Percentiles rank a stretch among this genome's conserved stretches.
Conservation (phyloP, 1,140 invertebrate species). For the Sinella curviseta region DNA sequence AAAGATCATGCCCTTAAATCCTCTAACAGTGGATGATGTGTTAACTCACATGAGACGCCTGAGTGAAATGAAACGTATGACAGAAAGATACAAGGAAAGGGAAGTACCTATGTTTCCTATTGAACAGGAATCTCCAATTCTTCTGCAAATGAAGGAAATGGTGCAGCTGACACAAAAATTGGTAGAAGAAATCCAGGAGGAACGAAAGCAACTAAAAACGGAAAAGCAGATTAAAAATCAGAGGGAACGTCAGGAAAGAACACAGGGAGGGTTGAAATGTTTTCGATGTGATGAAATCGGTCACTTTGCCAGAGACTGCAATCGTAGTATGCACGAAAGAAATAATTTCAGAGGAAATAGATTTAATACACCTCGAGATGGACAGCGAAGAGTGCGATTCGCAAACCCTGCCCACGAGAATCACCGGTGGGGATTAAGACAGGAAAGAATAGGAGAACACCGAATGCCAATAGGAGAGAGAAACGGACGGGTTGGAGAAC, state of each 20-base stretch:
- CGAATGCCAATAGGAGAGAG: too few species aligned
- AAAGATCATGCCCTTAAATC: not conserved
- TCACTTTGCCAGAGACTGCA: not conserved
- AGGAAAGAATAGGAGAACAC: too few species aligned
- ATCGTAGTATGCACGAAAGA: not conserved
- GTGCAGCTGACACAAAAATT: not conserved
- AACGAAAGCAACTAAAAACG: not conserved
- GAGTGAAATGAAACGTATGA: not conserved
- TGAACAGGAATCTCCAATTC: not conserved
- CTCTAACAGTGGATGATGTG: not conserved
- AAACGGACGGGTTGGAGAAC: not conserved
- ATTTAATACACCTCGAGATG: not conserved
- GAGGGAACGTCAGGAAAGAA: not conserved
- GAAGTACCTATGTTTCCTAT: not conserved
- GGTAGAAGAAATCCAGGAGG: not conserved
- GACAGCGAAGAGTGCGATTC: not conserved
- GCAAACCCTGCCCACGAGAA: too few species aligned
- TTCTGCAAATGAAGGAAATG: not conserved
- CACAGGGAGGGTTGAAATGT: not conserved
- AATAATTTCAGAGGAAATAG: too few species aligned
- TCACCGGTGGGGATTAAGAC: too few species aligned
- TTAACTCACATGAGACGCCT: not conserved
- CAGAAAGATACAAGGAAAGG: not conserved
- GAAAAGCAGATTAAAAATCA: not conserved
- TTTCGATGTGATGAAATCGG: not conserved